Evolutionary conservation across 2,888 invertebrate genomes (phyloP), one percentile per base, ranked within the genome.

Genomic region (Agriopis leucophaearia): DNA sequence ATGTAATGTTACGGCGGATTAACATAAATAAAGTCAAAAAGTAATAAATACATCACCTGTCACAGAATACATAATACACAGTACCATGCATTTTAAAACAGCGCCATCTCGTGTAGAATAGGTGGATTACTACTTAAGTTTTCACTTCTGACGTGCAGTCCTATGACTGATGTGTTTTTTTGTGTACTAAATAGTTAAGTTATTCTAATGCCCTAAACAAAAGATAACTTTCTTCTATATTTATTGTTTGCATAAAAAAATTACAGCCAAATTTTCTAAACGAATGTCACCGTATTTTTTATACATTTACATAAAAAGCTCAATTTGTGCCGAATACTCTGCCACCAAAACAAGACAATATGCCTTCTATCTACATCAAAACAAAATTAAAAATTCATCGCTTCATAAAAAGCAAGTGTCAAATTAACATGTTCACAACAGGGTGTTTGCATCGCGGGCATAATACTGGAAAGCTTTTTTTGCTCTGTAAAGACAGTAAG

Each of bases 381-480:
- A 64, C 64, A 69, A 60, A 69, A 69, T 69, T 69, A 69, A 69
- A 68, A 68, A 68, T 68, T 68, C 68, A 69, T 56, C 35, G 58
- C 58, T 56, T 67, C 58, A 64, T 62, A 65, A 71, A 65, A 69
- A 69, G 48, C 57, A 64, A 61, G 64, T 51, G 69, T 60, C 61
- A 64, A 69, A 71, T 67, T 66, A 59, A 61, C 70, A 65, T 69
- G 72, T 69, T 69, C 64, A 69, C 64, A 64, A 56, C 51, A 59
- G 51, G 51, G 59, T 60, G 63, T 51, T 67, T 64, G 68, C 68
- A 59, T 48, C 58, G 48, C 45, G 50, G 42, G 67, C 54, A 58
- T 67, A 54, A 67, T 54, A 63, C 63, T 59, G 27, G 12, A 48
- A 62, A 44, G 54, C 52, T 59, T 61, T 55, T n/a, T 60, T 47